Percentiles rank a stretch among this genome's conserved stretches.
Conservation (phyloP, 2,113 vertebrate genomes). For the Pongo pygmaeus region DNA sequence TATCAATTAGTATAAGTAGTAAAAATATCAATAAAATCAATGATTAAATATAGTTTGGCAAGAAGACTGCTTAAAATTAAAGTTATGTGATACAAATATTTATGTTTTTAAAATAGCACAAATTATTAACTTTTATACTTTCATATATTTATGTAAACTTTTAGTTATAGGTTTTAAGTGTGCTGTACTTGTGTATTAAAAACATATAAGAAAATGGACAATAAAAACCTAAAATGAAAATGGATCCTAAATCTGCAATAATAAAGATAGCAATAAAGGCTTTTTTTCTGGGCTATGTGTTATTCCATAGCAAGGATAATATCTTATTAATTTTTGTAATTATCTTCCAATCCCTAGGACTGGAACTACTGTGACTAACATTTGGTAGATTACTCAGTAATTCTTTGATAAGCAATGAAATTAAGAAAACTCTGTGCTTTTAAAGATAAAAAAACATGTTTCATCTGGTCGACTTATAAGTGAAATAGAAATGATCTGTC, state of each 20-base stretch:
- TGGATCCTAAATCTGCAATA: not conserved
- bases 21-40: not conserved
- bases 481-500: conserved; percentile 22
- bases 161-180: not conserved
- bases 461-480: not conserved
- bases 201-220: not conserved
- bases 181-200: not conserved
- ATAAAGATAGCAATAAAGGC: not conserved
- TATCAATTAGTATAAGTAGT: not conserved
- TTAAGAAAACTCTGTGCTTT: not conserved
- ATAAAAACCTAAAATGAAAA: not conserved
- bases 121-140: not conserved
- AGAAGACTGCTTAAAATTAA: not conserved
- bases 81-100: not conserved
- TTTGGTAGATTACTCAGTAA: not conserved
- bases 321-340: not conserved
- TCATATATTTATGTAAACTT: not conserved
- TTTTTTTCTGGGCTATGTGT: not conserved
- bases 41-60: not conserved
- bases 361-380: not conserved
- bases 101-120: not conserved
- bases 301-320: not conserved
- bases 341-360: not conserved
- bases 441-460: not conserved
- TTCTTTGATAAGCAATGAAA: not conserved